A percentile compares a stretch with the other conserved stretches of the same genome.
Evolutionary conservation across 1,140 invertebrate species (phyloP).

Genomic region (Diachasmimorpha longicaudata): DNA sequence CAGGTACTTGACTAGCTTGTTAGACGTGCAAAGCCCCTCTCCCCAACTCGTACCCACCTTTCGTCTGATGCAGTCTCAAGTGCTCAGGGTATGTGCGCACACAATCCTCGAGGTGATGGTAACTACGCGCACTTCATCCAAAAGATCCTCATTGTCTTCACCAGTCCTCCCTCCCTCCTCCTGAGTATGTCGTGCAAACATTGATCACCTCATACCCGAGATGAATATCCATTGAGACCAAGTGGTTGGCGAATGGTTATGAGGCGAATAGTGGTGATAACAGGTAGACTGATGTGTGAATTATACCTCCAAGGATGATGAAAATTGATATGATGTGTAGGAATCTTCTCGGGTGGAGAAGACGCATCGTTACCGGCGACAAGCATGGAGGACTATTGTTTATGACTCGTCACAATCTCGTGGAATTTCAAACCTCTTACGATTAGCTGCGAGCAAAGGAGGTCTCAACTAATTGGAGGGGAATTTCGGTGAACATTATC

Average conservation of each 20-base stretch:
- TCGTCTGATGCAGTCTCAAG: slow-evolving; percentile 19
- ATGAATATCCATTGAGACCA: not conserved
- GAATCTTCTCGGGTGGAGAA: not conserved
- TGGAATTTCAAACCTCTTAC: not conserved
- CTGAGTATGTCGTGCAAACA: not conserved
- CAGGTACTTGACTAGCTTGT: slow-evolving; percentile 16
- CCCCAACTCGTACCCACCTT: not conserved
- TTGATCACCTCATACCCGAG: not conserved
- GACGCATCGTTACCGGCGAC: not conserved
- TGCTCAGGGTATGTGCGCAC: not conserved
- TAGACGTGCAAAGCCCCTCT: not conserved
- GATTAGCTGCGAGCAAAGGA: not conserved
- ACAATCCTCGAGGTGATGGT: not conserved
- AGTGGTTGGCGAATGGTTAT: not conserved
- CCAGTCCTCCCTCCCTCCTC: too few species aligned
- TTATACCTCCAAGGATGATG: not conserved
- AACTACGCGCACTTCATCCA: not conserved
- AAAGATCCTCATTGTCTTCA: slow-evolving; percentile 9
- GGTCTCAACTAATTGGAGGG: not conserved
- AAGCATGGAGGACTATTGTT: not conserved
- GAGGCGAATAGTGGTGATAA: not conserved
- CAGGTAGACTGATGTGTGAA: not conserved
- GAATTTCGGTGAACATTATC: too few species aligned
- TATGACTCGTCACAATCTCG: not conserved
- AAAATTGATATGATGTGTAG: not conserved